Percentiles rank a stretch among this genome's conserved stretches.
phyloP scores from a whole-genome alignment of 2,797 vertebrate species.

The Perodicticus potto region DNA sequence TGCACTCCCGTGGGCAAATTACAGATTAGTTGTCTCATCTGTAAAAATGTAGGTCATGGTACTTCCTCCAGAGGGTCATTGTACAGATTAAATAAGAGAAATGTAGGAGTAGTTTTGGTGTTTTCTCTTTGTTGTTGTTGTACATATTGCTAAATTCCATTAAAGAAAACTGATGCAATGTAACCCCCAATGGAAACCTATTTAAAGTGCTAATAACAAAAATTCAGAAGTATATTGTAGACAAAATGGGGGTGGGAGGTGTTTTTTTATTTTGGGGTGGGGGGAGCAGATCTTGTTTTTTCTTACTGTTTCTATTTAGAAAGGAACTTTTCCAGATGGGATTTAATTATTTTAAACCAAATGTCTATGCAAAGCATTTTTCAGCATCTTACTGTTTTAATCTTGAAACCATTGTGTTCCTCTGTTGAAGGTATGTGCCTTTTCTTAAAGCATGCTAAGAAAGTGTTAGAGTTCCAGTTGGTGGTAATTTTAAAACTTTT shows the following conservation, averaged over 20 bases:
- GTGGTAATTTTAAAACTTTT: slow-evolving; percentile 39
- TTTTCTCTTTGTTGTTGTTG: not conserved
- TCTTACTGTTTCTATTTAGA: slow-evolving; percentile 49
- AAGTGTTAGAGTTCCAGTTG: slow-evolving; percentile 7
- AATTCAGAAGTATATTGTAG: slow-evolving; percentile 9
- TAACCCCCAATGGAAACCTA: slow-evolving; percentile 19
- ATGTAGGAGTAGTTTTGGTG: not conserved
- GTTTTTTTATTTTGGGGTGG: not conserved
- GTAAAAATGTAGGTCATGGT: not conserved
- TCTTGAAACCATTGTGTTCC: not conserved
- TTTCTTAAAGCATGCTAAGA: not conserved
- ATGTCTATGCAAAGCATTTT: slow-evolving; percentile 27
- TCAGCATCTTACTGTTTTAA: slow-evolving; percentile 48
- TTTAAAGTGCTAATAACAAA: slow-evolving; percentile 49
- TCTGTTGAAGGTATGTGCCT: not conserved
- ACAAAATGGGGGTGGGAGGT: not conserved
- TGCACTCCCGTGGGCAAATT: not conserved
- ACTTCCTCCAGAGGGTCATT: not conserved
- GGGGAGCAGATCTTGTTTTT: not conserved
- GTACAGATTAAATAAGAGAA: not conserved
- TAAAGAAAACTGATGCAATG: slow-evolving; percentile 44
- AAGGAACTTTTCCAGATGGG: slow-evolving; percentile 29
- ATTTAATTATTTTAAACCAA: slow-evolving; percentile 51
- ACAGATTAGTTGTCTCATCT: not conserved
- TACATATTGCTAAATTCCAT: slow-evolving; percentile 32